A percentile compares a stretch with the other conserved stretches of the same genome.
Conservation (phyloP, 2,797 vertebrate genomes). For the Argentina silus region DNA sequence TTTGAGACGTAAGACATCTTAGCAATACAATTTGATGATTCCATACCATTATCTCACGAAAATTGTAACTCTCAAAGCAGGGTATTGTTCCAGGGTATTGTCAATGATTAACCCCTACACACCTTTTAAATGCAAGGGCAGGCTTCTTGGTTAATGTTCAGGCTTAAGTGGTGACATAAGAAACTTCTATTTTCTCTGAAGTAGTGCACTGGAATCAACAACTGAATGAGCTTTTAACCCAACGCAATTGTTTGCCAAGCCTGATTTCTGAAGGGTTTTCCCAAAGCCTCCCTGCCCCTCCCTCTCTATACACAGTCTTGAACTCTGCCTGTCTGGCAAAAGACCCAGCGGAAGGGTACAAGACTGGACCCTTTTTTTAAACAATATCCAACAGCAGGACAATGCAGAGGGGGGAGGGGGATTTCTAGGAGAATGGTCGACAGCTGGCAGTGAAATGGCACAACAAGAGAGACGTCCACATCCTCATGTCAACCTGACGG, state of each 20-base stretch:
- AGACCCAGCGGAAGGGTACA: slow-evolving; percentile 14
- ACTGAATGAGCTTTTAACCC: not conserved
- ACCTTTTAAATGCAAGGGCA: slow-evolving; percentile 13
- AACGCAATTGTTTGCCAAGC: not conserved
- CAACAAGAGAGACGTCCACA: too few relatives aligned
- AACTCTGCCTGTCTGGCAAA: not conserved
- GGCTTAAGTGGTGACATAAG: slow-evolving; percentile 9
- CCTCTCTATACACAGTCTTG: not conserved
- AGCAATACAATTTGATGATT: too few relatives aligned
- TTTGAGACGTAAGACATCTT: too few relatives aligned
- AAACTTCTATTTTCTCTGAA: slow-evolving; percentile 6
- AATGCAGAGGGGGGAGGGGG: too few relatives aligned
- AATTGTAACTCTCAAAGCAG: slow-evolving; percentile 11
- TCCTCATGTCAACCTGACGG: too few relatives aligned
- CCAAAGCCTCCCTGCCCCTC: slow-evolving; percentile 1
- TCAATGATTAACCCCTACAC: slow-evolving; percentile 22
- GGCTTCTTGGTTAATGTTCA: slow-evolving; percentile 14
- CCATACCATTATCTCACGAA: not conserved
- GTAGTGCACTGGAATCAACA: not conserved
- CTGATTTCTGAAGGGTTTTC: slow-evolving; percentile 23
- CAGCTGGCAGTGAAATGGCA: too few relatives aligned
- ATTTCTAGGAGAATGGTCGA: too few relatives aligned
- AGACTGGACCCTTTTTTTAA: not conserved
- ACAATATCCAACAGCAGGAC: too few relatives aligned
- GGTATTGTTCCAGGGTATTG: not conserved